phyloP scores from a whole-genome alignment of 2,888 invertebrate genomes.

The Euplexia lucipara region DNA sequence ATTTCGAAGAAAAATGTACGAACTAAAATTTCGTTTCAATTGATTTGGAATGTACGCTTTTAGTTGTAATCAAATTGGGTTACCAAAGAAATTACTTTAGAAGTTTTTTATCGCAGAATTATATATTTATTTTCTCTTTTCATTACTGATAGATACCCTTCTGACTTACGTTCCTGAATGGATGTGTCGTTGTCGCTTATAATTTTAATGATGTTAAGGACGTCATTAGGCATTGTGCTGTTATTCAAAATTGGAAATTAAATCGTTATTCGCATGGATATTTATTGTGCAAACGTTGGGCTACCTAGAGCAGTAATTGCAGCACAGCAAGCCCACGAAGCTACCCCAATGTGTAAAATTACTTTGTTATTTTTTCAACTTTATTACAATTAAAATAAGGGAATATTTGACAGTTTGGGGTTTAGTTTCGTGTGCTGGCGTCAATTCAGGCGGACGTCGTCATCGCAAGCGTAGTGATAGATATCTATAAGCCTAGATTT shows the following conservation, averaged over 20 bases:
- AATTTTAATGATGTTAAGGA: constrained; percentile 10
- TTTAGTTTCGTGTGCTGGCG: too few relatives aligned
- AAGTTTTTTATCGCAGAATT: not conserved
- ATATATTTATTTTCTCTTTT: not conserved
- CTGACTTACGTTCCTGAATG: not conserved
- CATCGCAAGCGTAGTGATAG: too few relatives aligned
- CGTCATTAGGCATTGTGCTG: not conserved
- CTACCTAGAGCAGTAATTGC: constrained; percentile 7
- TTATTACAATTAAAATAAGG: too few relatives aligned
- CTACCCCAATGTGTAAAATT: too few relatives aligned
- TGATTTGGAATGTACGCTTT: constrained; percentile 14
- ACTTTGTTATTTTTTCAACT: too few relatives aligned
- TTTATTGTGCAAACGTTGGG: constrained; percentile 1
- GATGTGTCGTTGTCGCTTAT: not conserved
- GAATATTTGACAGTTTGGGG: too few relatives aligned
- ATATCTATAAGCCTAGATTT: too few relatives aligned
- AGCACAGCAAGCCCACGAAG: too few relatives aligned
- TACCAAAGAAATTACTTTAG: not conserved
- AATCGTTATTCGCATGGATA: not conserved
- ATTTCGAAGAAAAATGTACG: constrained; percentile 13
- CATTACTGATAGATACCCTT: not conserved
- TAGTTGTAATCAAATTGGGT: constrained; percentile 24
- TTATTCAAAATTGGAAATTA: not conserved
- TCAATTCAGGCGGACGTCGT: too few relatives aligned
- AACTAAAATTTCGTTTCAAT: constrained; percentile 5